Percentiles rank a stretch among this genome's conserved stretches.
Evolutionary conservation across 1,140 invertebrate genomes (phyloP).

Genomic region (Chelonus insularis): DNA sequence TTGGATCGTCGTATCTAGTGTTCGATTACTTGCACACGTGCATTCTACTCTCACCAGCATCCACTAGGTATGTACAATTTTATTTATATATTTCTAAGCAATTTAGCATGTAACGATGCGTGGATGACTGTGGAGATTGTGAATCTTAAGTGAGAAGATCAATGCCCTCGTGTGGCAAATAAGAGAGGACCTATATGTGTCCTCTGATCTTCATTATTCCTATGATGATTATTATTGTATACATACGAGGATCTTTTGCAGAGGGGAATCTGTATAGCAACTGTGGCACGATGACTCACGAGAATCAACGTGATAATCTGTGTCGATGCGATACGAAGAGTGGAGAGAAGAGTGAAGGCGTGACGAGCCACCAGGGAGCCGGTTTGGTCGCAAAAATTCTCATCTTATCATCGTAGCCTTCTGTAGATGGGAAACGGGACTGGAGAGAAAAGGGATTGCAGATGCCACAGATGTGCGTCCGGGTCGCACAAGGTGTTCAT

Average conservation of each 20-base stretch:
- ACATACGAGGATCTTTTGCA: background rate
- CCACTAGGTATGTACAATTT: background rate
- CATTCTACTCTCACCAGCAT: slow-evolving; percentile 1
- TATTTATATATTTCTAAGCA: slow-evolving; percentile 12
- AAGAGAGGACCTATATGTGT: slow-evolving; percentile 25
- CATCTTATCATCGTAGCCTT: slow-evolving; percentile 15
- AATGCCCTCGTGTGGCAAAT: slow-evolving; percentile 15
- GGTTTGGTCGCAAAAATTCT: slow-evolving; percentile 20
- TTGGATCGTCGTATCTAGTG: background rate
- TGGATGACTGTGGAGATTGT: slow-evolving; percentile 27
- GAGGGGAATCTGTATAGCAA: background rate
- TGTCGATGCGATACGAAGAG: background rate
- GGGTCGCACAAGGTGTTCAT: slow-evolving; percentile 8
- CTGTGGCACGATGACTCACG: slow-evolving; percentile 7
- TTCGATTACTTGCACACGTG: background rate
- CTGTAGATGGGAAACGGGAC: slow-evolving; percentile 13
- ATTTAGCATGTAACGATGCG: slow-evolving; percentile 26
- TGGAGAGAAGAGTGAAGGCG: slow-evolving; percentile 1
- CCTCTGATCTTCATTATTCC: slow-evolving; percentile 4
- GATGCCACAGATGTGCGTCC: slow-evolving; percentile 7
- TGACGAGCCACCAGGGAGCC: slow-evolving; percentile 14
- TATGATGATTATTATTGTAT: background rate
- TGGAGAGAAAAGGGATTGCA: background rate
- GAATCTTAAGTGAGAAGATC: slow-evolving; percentile 5
- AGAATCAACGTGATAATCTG: slow-evolving; percentile 13